A percentile compares a stretch with the other conserved stretches of the same genome.
Evolutionary conservation across 2,113 vertebrate species (phyloP).

Genomic region (Mesitornis unicolor): DNA sequence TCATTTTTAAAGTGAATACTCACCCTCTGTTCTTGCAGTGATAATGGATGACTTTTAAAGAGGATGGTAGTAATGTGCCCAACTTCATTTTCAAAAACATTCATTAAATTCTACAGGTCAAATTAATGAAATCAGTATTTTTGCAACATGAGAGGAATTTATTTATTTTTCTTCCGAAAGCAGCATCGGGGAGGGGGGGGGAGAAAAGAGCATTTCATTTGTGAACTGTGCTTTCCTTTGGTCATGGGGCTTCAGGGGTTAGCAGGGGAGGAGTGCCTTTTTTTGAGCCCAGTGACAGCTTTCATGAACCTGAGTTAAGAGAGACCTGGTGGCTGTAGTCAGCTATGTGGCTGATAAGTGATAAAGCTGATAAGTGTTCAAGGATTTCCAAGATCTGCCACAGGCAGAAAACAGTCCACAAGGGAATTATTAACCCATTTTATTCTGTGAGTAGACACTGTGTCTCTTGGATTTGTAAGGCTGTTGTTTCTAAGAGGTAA

Average conservation of each 20-base stretch:
- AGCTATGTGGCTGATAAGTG: background rate
- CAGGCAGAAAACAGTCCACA: background rate
- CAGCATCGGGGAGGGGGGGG: background rate
- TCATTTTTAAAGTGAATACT: background rate
- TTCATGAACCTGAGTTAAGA: background rate
- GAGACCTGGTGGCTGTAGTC: background rate
- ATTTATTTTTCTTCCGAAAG: background rate
- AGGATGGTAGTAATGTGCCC: background rate
- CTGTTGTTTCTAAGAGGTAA: background rate
- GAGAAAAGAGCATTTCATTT: background rate
- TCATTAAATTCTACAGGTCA: background rate
- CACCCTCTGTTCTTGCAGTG: background rate
- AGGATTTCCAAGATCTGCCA: background rate
- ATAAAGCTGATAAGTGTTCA: background rate
- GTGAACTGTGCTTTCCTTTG: background rate
- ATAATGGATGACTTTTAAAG: background rate
- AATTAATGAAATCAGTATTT: background rate
- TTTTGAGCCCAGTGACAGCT: background rate
- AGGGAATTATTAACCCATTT: background rate
- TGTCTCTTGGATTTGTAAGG: background rate
- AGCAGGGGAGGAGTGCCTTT: fast-evolving
- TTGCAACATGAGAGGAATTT: background rate
- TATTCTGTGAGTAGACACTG: background rate
- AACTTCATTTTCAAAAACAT: background rate
- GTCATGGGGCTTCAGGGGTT: fast-evolving